Conservation (phyloP, 53 echinoderm and acorn worm genomes). For the Hippasteria phrygiana region DNA sequence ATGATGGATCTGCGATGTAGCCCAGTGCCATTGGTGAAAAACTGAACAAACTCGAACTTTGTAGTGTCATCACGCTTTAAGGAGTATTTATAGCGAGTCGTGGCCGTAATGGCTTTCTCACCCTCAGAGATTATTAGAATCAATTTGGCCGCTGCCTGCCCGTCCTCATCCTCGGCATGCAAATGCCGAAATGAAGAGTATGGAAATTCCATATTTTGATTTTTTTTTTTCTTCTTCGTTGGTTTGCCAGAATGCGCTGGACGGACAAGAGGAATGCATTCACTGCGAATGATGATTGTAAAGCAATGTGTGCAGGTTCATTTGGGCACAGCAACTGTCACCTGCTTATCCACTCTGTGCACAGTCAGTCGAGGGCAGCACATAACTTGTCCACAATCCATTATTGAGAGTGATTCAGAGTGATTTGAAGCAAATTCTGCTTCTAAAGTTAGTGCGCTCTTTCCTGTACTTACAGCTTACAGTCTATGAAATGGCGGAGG, state of each 20-base stretch:
- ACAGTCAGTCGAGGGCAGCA: too few species aligned
- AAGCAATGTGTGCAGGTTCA: not conserved
- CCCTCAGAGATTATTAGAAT: conserved; percentile 44
- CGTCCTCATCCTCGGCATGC: not conserved
- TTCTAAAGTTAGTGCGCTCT: too few species aligned
- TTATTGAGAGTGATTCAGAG: too few species aligned
- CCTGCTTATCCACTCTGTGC: too few species aligned
- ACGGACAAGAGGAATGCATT: conserved; percentile 8
- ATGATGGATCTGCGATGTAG: conserved; percentile 20
- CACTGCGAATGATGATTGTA: not conserved
- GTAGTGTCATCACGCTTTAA: conserved; percentile 43
- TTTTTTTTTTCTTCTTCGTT: not conserved
- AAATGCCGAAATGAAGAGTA: conserved; percentile 30
- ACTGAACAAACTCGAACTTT: not conserved
- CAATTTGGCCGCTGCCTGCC: conserved; percentile 24
- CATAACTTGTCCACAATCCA: too few species aligned
- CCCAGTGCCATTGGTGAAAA: not conserved
- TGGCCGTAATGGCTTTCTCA: conserved; percentile 31
- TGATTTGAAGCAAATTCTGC: too few species aligned
- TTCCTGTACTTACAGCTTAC: too few species aligned
- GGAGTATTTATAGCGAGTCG: conserved; percentile 9
- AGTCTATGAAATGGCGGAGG: too few species aligned
- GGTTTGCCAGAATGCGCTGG: conserved; percentile 5
- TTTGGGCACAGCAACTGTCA: not conserved
- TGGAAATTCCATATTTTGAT: conserved; percentile 58